Evolutionary conservation across 1,140 invertebrate genomes (phyloP), one percentile per base, ranked within the genome.

Genomic region (Caenorhabditis briggsae): DNA sequence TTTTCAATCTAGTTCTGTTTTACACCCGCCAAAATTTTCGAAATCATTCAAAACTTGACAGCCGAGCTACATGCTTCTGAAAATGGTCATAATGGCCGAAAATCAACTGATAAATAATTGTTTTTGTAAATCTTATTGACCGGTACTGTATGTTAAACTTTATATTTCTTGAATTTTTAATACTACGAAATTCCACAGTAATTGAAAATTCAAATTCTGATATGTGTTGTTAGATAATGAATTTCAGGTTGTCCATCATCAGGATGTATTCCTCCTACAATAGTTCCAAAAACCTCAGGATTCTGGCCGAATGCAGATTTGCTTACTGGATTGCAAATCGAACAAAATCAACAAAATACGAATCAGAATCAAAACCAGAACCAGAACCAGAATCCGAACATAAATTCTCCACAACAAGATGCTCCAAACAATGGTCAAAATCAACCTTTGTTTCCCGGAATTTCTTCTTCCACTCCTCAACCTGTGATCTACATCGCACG

Each of bases 281-380:
- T 78, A 43, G 70, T 78, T 23, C 70, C 70, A 12, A 50, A 23
- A 53, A 50, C 70, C 11, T 50, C 43, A 5, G 70, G 70, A n/a
- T 78, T 78, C 33, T 78, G 70, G 70, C 70, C 70, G 2, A 78
- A 50, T 50, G 46, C 70, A 20, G 70, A 78, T 78, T 20, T 50
- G 12, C 11, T 78, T 14, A 50, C 70, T 20, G 70, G 70, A 12
- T 20, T 78, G 11, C 70, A 78, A 23, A 78, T 53, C 23, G 70
- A 78, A n/a, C 70, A 78, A 78, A 33, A 46, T 18, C 18, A 12
- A 46, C 33, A 46, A 18, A 70, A n/a, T n/a, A n/a, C n/a, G n/a
- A n/a, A 70, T 46, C 64, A 70, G 14, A 70, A 70, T 18, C 41
- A 43, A n/a, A 70, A 70, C 7, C 5, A 1, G 64, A 70, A 70